Evolutionary conservation across 2,888 invertebrate genomes (phyloP).

Genomic region (Ophion ellenae): DNA sequence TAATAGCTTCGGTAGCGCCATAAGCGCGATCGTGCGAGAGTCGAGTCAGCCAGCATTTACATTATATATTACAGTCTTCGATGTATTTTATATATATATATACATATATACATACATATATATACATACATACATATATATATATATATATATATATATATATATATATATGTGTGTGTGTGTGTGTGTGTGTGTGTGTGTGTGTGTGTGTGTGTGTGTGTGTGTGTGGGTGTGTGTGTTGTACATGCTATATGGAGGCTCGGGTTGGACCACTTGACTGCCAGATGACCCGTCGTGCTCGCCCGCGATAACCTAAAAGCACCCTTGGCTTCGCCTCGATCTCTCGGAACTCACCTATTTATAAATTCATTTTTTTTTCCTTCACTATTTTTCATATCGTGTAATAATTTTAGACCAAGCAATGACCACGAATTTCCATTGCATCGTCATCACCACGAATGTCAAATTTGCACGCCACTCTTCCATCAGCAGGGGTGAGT

Average conservation of each 20-base stretch:
- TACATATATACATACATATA: slow-evolving; percentile 17
- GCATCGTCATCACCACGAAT: background rate
- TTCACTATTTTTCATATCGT: slow-evolving; percentile 68
- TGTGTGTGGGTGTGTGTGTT: background rate
- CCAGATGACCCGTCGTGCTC: slow-evolving; percentile 83
- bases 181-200: background rate
- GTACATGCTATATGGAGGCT: slow-evolving; percentile 35
- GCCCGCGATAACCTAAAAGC: slow-evolving; percentile 83
- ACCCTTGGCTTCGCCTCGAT: slow-evolving; percentile 80
- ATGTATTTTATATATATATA: slow-evolving; percentile 20
- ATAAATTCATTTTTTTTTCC: slow-evolving; percentile 73
- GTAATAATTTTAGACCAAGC: slow-evolving; percentile 58
- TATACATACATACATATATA: slow-evolving; percentile 22
- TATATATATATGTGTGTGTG: background rate
- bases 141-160: slow-evolving; percentile 28
- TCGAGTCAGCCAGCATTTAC: slow-evolving; percentile 70
- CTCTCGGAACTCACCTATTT: slow-evolving; percentile 83
- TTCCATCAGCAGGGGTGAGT: too few relatives aligned
- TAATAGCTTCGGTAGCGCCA: slow-evolving; percentile 80
- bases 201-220: background rate
- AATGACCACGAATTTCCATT: slow-evolving; percentile 33
- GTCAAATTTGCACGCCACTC: background rate
- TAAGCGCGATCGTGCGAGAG: slow-evolving; percentile 68
- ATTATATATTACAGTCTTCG: slow-evolving; percentile 40
- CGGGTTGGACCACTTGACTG: slow-evolving; percentile 82